A percentile compares a stretch with the other conserved stretches of the same genome.
Conservation (phyloP, 1,140 invertebrate genomes). For the Drosophila orena region DNA sequence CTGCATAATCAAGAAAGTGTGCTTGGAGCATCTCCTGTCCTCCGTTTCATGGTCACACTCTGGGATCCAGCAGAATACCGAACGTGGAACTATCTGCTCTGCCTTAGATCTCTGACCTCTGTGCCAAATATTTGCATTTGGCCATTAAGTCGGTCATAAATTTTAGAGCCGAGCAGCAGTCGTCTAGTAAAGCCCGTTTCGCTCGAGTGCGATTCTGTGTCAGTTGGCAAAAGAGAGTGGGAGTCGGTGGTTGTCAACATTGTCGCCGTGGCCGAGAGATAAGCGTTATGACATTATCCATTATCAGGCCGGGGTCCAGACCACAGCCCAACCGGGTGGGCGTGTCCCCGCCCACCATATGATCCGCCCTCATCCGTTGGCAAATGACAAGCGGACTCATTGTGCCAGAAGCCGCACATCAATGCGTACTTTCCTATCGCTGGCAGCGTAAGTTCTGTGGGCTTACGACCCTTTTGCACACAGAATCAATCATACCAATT, state of each 20-base stretch:
- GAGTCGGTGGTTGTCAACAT: slow-evolving; percentile 32
- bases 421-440: slow-evolving; percentile 20
- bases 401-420: slow-evolving; percentile 13
- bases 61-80: no score
- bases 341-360: slow-evolving; percentile 5
- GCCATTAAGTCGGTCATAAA: slow-evolving; percentile 56
- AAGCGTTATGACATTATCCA: slow-evolving; percentile 33
- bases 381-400: slow-evolving; percentile 27
- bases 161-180: slow-evolving; percentile 36
- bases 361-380: slow-evolving; percentile 18
- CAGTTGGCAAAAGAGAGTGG: slow-evolving; percentile 15
- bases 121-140: slow-evolving; percentile 54
- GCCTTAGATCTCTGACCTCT: slow-evolving; percentile 60
- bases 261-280: slow-evolving; percentile 39
- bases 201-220: slow-evolving; percentile 45
- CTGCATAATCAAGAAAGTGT: no score
- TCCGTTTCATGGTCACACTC: slow-evolving; percentile 28
- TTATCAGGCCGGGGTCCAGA: slow-evolving; percentile 27
- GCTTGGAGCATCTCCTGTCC: background rate
- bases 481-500: slow-evolving; percentile 12
- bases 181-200: slow-evolving; percentile 28
- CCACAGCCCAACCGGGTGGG: slow-evolving; percentile 6
- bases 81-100: slow-evolving; percentile 13
- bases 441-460: slow-evolving; percentile 1
- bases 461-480: slow-evolving; percentile 20